These are phyloP conservation scores for Fabriciana adippe DNA, from an alignment of 2,888 invertebrate genomes.

Conservation along the genomic window DNA sequence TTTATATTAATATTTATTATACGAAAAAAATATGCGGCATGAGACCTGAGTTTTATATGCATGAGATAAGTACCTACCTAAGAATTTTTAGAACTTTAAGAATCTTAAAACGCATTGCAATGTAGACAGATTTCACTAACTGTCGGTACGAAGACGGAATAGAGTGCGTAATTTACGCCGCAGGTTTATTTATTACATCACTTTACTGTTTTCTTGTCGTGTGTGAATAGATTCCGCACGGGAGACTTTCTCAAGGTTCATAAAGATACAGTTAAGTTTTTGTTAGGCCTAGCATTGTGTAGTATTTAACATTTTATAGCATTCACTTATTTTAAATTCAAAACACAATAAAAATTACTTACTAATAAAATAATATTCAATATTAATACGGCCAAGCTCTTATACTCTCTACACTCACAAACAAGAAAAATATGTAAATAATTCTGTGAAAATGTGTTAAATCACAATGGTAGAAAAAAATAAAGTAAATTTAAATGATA, in stretches of 20 bases:
- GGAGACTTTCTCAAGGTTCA: constrained; percentile 53
- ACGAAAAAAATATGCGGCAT: too few species aligned
- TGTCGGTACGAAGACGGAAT: constrained; percentile 30
- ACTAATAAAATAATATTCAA: too few species aligned
- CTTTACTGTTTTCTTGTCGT: constrained; percentile 52
- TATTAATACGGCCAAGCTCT: too few species aligned
- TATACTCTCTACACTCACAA: too few species aligned
- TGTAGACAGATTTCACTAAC: constrained; percentile 29
- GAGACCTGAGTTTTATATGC: background rate
- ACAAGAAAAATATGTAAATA: too few species aligned
- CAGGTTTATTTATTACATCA: constrained; percentile 52
- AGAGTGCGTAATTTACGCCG: constrained; percentile 50
- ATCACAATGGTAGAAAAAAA: background rate
- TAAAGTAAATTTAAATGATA: background rate
- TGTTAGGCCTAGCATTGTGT: constrained; percentile 47
- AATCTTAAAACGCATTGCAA: constrained; percentile 13
- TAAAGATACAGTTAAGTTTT: constrained; percentile 57
- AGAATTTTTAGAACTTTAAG: background rate
- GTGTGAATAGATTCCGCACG: constrained; percentile 50
- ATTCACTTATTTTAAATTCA: background rate
- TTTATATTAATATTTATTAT: too few species aligned
- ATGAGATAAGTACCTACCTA: background rate
- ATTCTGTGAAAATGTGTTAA: too few species aligned
- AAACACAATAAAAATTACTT: background rate
- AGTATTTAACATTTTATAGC: constrained; percentile 14